A percentile compares a stretch with the other conserved stretches of the same genome.
Conservation (phyloP, 1,140 invertebrate species). For the Eumeta japonica region DNA sequence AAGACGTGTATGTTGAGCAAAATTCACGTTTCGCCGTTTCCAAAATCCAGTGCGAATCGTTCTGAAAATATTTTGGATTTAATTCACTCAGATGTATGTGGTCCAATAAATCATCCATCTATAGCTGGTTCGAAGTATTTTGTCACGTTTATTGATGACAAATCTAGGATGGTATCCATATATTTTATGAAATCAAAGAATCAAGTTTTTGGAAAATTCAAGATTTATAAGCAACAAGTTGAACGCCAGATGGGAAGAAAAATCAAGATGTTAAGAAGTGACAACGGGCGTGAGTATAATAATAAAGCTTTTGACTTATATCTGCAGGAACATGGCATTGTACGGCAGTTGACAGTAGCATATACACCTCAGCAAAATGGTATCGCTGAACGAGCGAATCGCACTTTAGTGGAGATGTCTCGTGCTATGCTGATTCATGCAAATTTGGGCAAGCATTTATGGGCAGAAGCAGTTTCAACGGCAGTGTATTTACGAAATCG, state of each 20-base stretch:
- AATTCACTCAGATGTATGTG: not conserved
- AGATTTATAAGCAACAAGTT: conserved; percentile 14
- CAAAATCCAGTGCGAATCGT: too few relatives aligned
- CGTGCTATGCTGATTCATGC: conserved; percentile 17
- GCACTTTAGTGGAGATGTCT: conserved; percentile 19
- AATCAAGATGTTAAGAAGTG: conserved; percentile 1
- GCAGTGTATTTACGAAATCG: not conserved
- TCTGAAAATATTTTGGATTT: too few relatives aligned
- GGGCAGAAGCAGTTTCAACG: too few relatives aligned
- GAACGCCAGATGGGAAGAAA: not conserved
- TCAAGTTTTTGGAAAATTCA: conserved; percentile 13
- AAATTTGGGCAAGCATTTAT: conserved; percentile 1
- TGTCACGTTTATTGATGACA: not conserved
- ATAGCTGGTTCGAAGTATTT: not conserved
- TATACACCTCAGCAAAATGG: conserved; percentile 40
- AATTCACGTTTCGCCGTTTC: too few relatives aligned
- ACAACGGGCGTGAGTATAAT: conserved; percentile 3
- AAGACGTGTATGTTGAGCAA: too few relatives aligned
- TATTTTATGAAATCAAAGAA: conserved; percentile 8
- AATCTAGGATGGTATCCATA: not conserved
- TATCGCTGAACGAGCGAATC: conserved; percentile 22
- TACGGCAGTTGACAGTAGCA: conserved; percentile 15
- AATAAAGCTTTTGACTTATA: conserved; percentile 3
- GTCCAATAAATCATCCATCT: not conserved
- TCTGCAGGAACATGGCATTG: conserved; percentile 13